A percentile compares a stretch with the other conserved stretches of the same genome.
phyloP scores from a whole-genome alignment of 2,113 vertebrate species.

The Hippotragus niger region DNA sequence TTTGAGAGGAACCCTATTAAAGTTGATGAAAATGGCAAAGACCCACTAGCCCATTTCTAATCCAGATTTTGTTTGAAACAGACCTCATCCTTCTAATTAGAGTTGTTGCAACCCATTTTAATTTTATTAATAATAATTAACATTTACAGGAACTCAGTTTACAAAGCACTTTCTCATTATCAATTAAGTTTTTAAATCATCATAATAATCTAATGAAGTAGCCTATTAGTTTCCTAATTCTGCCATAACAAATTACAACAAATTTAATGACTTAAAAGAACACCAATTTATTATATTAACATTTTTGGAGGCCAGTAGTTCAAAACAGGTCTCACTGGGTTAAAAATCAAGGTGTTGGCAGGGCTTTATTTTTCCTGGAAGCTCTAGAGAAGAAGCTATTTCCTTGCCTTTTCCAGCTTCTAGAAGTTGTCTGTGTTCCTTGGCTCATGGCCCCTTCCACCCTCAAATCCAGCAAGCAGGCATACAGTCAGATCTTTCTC shows the following conservation, averaged over 20 bases:
- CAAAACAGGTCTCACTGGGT: background rate
- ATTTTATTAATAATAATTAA: conserved; percentile 56
- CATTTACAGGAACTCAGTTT: conserved; percentile 28
- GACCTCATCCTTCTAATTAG: conserved; percentile 33
- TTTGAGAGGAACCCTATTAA: conserved; percentile 28
- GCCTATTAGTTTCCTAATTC: background rate
- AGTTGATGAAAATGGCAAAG: conserved; percentile 33
- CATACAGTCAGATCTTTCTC: rapidly evolving
- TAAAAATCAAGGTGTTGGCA: background rate
- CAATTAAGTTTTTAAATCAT: conserved; percentile 13
- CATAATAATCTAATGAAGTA: background rate
- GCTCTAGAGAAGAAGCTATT: background rate
- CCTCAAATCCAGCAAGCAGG: background rate
- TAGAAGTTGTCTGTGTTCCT: background rate
- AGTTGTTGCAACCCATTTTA: conserved; percentile 39
- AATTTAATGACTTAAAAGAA: background rate
- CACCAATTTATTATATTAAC: background rate
- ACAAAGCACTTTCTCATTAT: conserved; percentile 28
- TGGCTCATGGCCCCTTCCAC: background rate
- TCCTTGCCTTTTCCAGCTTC: background rate
- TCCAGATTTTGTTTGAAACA: conserved; percentile 33
- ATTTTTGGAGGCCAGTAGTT: background rate
- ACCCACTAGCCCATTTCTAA: conserved; percentile 1
- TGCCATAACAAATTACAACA: background rate
- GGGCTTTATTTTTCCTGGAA: background rate